Base-by-base conservation (phyloP, 2,797 vertebrate genomes). In the Sebastes taczanowskii region DNA sequence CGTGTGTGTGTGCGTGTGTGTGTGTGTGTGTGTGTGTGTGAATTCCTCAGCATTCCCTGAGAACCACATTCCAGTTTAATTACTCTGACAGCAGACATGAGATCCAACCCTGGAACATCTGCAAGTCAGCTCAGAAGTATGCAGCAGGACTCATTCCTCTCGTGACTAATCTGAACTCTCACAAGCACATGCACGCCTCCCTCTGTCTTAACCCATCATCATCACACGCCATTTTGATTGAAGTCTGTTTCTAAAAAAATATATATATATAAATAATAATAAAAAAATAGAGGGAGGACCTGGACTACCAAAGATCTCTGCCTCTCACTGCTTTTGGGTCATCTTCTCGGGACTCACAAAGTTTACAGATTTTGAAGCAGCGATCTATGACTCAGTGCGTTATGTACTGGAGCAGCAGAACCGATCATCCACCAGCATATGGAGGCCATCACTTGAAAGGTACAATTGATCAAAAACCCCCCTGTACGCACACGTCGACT, bases 1-100 rank as follows among this genome's bases (percentile, higher is more conserved):
- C 9, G 30, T 55, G 34, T 35, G 11, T 35, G 4, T 35, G 55
- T 32, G 71, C 55, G 32, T 16, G 71, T 59, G 56, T n/a, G n/a
- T n/a, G n/a, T 63, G 61, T 11, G 10, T 34, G 34, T 34, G 34
- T 35, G 34, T 35, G 34, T 11, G 34, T 59, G 58, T 67, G 65
- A 69, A 71, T 81, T 55, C 53, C 11, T 77, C 75, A 38, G 55
- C 72, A 62, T 70, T 85, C 58, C 75, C 55, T 71, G 61, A 81
- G 69, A 16, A 63, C 83, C 25, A 58, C 91, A 91, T 93, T 92
- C 90, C 90, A 82, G 10, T 72, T 53, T 25, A 77, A 90, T 85
- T 23, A 75, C 64, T 67, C 53, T 65, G 55, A 73, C 58, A 4
- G 70, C 66, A 78, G 63, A 74, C 27, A 7, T 7, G 46, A 42